Evolutionary conservation across 2,888 invertebrate genomes (phyloP), one percentile per base, ranked within the genome.

Genomic region (Acleris literana): DNA sequence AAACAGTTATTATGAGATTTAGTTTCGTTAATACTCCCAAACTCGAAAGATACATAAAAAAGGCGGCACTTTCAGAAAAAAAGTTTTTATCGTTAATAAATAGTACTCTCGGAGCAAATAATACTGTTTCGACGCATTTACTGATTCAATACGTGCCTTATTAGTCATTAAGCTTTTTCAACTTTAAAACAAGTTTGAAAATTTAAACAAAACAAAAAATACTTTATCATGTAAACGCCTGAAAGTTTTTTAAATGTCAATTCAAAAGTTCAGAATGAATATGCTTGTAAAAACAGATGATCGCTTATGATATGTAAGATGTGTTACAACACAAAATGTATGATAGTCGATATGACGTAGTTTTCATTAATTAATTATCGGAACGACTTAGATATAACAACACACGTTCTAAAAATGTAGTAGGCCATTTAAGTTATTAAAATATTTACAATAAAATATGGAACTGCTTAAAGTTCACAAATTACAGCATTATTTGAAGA

Each of bases 401-500:
- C 87, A 90, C 86, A 86, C 87, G 79, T 82, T 81, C 85, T 84
- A 85, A 82, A 83, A 82, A 80, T 80, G 78, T 86, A 87, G 79
- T 92, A 91, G 90, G 90, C 91, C 90, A 86, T 90, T 84, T 84
- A 87, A 87, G 77, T 87, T 85, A 87, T 77, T 85, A 88, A 86
- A 88, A 89, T 92, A 92, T 92, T 86, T 92, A 92, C 92, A 92
- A 80, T 89, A 88, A 88, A 85, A 86, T 82, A 84, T 77, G 85
- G 86, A 86, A 87, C 85, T 81, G 85, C 86, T 87, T 84, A 88
- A 87, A 89, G 86, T 86, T 80, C 85, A 82, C 80, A 84, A 65
- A 79, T 74, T 81, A 89, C 79, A 83, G 83, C 80, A 79, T 85
- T 87, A 87, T 81, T 87, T 82, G 83, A 89, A 91, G 83, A 88